Percentiles rank a stretch among this genome's conserved stretches.
Conservation (phyloP, 2,888 invertebrate species). For the Lasioglossum malachurum region DNA sequence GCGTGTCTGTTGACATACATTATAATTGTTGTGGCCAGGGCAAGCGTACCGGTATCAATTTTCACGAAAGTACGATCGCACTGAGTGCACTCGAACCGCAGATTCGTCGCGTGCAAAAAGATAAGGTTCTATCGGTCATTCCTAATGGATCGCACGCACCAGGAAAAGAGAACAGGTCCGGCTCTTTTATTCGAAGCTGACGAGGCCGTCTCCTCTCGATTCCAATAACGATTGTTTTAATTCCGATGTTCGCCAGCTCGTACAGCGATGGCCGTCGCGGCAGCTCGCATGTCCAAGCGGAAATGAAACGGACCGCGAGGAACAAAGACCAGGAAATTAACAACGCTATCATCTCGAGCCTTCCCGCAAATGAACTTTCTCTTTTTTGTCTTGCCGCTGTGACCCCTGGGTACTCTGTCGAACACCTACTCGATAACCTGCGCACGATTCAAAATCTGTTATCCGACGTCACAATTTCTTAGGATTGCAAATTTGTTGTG, state of each 20-base stretch:
- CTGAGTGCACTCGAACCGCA: neutral
- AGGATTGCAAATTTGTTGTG: neutral
- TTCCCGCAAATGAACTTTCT: conserved; percentile 53
- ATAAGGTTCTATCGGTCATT: neutral
- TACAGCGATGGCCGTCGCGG: conserved; percentile 9
- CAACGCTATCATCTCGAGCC: conserved; percentile 49
- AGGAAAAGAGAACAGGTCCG: neutral
- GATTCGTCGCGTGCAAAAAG: neutral
- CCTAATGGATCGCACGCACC: neutral
- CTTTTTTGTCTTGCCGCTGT: conserved; percentile 22
- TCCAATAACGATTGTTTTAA: conserved; percentile 35
- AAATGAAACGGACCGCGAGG: conserved; percentile 65
- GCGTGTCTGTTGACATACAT: neutral
- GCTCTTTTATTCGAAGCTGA: neutral
- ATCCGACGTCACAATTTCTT: neutral
- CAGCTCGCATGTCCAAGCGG: conserved; percentile 47
- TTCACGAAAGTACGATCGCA: neutral
- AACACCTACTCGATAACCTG: neutral
- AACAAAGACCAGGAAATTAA: conserved; percentile 72
- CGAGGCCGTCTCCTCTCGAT: no score
- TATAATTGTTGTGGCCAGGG: neutral
- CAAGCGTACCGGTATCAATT: neutral
- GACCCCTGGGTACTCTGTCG: neutral
- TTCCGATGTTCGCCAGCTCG: conserved; percentile 28
- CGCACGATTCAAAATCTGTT: neutral